A percentile compares a stretch with the other conserved stretches of the same genome.
Conservation (phyloP, 2,888 invertebrate genomes). For the Drosophila acutilabella region DNA sequence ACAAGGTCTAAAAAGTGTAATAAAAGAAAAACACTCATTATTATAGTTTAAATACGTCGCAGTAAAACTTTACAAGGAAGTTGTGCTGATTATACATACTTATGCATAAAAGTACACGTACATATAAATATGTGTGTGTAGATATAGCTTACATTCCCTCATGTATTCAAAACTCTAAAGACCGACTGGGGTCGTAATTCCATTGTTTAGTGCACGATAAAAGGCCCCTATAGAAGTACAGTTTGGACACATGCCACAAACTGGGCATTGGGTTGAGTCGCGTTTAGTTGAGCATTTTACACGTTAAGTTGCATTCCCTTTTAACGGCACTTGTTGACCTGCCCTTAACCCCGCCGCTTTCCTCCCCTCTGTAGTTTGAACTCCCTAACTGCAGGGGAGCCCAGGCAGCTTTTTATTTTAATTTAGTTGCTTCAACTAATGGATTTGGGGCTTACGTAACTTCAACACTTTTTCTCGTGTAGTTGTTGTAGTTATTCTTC, state of each 20-base stretch:
- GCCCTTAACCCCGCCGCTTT: neutral
- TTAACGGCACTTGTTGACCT: slow-evolving; percentile 52
- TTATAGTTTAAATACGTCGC: neutral
- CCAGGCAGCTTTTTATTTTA: slow-evolving; percentile 71
- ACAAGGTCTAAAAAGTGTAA: neutral
- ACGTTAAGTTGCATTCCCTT: slow-evolving; percentile 29
- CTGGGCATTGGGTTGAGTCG: slow-evolving; percentile 8
- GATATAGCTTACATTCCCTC: slow-evolving; percentile 6
- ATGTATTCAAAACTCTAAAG: neutral
- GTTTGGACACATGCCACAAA: slow-evolving; percentile 12
- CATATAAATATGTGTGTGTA: neutral
- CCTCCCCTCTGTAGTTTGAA: neutral
- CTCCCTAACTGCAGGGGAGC: slow-evolving; percentile 24
- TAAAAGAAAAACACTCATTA: neutral
- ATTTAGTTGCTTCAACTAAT: slow-evolving; percentile 79
- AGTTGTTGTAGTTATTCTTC: neutral
- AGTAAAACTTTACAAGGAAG: too few relatives aligned
- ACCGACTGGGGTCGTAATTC: slow-evolving; percentile 18
- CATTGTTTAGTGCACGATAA: slow-evolving; percentile 10
- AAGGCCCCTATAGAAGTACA: neutral
- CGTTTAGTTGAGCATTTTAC: slow-evolving; percentile 22
- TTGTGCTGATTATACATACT: slow-evolving; percentile 1
- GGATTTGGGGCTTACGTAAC: slow-evolving; percentile 80
- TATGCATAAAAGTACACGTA: neutral
- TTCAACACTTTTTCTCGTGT: slow-evolving; percentile 69